A percentile compares a stretch with the other conserved stretches of the same genome.
These are phyloP conservation scores for Chrysochloris asiatica DNA, from an alignment of 2,113 vertebrate genomes.

Conservation along the genomic window DNA sequence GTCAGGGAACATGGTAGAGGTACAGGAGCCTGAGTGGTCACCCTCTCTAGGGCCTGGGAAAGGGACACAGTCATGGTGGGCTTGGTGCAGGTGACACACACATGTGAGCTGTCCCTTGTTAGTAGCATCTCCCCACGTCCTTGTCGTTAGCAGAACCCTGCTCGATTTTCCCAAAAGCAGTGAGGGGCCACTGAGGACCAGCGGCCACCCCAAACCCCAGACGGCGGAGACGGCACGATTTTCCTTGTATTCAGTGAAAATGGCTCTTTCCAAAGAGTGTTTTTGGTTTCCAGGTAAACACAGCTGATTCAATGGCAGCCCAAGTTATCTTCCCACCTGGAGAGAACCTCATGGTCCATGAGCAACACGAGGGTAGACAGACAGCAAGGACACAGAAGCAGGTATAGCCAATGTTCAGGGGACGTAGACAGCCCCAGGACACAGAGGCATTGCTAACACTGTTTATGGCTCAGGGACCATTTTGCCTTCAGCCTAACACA, in stretches of 20 bases:
- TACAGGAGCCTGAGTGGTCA: background rate
- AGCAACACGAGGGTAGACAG: fast-evolving
- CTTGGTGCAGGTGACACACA: too few relatives aligned
- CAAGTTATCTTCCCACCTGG: background rate
- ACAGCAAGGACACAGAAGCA: too few relatives aligned
- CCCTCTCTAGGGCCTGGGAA: background rate
- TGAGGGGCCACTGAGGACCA: too few relatives aligned
- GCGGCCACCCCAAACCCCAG: background rate
- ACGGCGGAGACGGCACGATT: background rate
- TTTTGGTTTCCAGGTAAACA: background rate
- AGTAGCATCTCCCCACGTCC: too few relatives aligned
- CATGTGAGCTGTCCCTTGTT: too few relatives aligned
- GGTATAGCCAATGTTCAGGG: too few relatives aligned
- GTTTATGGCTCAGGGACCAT: background rate
- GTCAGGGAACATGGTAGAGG: background rate
- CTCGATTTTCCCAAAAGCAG: too few relatives aligned
- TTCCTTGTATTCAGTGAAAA: background rate
- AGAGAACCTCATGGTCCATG: background rate
- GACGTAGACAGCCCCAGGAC: background rate
- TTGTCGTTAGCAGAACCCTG: too few relatives aligned
- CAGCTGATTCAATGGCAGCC: fast-evolving
- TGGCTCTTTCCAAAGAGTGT: background rate
- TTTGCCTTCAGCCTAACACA: too few relatives aligned
- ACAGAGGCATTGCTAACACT: background rate
- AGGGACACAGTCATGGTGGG: too few relatives aligned